Conservation (phyloP, 2,888 invertebrate species). For the Epiblema foenella region DNA sequence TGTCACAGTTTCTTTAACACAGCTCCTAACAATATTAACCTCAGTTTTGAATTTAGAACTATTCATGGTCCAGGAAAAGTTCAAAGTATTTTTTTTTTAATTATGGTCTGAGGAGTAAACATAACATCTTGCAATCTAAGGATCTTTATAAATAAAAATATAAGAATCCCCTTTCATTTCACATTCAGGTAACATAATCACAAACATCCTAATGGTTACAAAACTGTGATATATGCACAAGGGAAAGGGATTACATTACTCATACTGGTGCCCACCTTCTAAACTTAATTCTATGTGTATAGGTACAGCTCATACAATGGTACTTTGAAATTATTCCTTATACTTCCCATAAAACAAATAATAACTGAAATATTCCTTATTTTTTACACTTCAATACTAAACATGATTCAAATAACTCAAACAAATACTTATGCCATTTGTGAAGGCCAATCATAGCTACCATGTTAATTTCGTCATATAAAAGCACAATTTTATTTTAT, state of each 20-base stretch:
- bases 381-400: constrained; percentile 3
- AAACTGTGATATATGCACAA: background rate
- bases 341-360: background rate
- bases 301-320: background rate
- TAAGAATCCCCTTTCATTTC: background rate
- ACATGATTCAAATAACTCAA: constrained; percentile 2
- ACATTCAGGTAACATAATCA: background rate
- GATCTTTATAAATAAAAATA: background rate
- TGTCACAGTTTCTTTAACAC: too few relatives aligned
- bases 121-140: too few relatives aligned
- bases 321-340: background rate
- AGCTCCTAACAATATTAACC: too few relatives aligned
- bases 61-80: too few relatives aligned
- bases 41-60: too few relatives aligned
- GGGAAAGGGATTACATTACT: background rate
- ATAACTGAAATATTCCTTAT: constrained; percentile 2
- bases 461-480: constrained; percentile 56
- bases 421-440: constrained; percentile 15
- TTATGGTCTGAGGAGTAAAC: too few relatives aligned
- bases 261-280: background rate
- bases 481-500: constrained; percentile 62
- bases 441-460: constrained; percentile 43
- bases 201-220: too few relatives aligned
- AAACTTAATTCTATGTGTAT: background rate
- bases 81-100: too few relatives aligned